Conservation (phyloP, 2,113 vertebrate genomes). For the Anthoscopus minutus region DNA sequence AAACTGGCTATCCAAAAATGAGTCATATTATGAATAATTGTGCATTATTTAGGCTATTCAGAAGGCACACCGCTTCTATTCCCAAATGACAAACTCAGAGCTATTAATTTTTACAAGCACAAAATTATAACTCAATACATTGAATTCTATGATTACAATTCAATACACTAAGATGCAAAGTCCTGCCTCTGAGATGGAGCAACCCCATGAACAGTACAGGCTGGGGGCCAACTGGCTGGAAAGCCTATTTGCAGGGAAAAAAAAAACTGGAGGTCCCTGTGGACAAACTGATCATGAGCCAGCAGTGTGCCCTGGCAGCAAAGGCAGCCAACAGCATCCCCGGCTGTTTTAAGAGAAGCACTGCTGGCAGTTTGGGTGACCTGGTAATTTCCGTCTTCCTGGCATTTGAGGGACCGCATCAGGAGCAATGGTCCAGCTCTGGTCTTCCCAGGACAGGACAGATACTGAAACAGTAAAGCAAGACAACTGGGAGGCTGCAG, state of each 20-base stretch:
- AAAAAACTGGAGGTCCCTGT: slow-evolving; percentile 17
- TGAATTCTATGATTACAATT: background rate
- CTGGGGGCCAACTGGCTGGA: slow-evolving; percentile 27
- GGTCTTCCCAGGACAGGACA: background rate
- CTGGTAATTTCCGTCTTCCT: background rate
- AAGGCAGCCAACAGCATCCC: slow-evolving; percentile 10
- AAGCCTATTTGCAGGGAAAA: background rate
- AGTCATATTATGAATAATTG: background rate
- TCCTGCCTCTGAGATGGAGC: background rate
- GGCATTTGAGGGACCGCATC: background rate
- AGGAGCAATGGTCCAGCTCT: background rate
- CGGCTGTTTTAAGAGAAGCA: slow-evolving; percentile 25
- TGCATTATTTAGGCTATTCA: background rate
- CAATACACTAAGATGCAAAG: background rate
- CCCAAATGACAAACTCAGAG: background rate
- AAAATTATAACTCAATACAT: background rate
- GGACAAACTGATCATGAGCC: slow-evolving; percentile 8
- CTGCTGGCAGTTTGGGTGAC: background rate
- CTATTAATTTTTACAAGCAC: background rate
- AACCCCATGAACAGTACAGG: background rate
- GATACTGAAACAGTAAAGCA: background rate
- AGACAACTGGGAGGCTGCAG: background rate
- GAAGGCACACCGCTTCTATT: background rate
- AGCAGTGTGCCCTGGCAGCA: slow-evolving; percentile 18
- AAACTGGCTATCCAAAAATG: background rate